Conservation (phyloP, 2,797 vertebrate species). For the Cuculus canorus region DNA sequence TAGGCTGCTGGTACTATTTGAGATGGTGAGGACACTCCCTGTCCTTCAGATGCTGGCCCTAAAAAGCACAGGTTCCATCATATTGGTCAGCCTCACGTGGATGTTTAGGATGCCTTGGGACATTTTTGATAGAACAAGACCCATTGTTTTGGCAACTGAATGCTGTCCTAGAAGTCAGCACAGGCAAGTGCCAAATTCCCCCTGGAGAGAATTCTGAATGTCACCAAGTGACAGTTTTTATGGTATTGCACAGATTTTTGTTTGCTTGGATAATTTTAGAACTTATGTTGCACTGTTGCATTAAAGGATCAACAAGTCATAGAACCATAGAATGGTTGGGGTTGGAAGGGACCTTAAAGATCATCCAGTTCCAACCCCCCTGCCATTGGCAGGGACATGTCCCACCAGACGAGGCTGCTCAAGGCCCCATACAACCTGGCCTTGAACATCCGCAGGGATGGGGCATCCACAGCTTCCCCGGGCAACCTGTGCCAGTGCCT, state of each 20-base stretch:
- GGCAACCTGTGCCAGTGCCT: too few relatives aligned
- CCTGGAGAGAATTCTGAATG: background rate
- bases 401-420: too few relatives aligned
- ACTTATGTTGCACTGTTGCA: background rate
- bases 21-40: background rate
- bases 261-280: background rate
- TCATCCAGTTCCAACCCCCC: too few relatives aligned
- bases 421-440: too few relatives aligned
- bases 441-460: too few relatives aligned
- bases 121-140: background rate
- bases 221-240: background rate
- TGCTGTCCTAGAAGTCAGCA: background rate
- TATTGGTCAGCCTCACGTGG: rapidly evolving
- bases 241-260: background rate
- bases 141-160: background rate
- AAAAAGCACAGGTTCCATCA: background rate
- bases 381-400: too few relatives aligned
- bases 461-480: too few relatives aligned
- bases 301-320: background rate
- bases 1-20: background rate
- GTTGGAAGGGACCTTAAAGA: too few relatives aligned
- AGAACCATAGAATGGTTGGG: too few relatives aligned
- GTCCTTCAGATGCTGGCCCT: background rate
- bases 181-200: background rate
- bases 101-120: background rate